These are phyloP conservation scores for Araneus ventricosus DNA, from an alignment of 1,140 invertebrate genomes.

Conservation along the genomic window DNA sequence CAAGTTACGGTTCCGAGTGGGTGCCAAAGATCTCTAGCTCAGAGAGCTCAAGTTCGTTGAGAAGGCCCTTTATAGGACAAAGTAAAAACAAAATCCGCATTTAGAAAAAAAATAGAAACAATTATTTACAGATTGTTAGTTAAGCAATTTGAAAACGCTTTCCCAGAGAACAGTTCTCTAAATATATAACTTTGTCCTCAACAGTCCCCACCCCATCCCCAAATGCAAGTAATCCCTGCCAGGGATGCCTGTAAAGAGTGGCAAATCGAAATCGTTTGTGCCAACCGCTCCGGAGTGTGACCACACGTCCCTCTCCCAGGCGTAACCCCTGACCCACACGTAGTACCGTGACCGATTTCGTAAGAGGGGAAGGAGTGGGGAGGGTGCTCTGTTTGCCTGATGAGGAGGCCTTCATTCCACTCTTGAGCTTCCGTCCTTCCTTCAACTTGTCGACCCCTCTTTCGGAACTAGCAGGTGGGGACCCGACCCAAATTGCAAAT, in stretches of 20 bases:
- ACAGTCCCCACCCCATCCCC: neutral
- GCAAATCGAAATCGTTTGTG: slow-evolving; percentile 3
- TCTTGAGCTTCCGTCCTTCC: slow-evolving; percentile 47
- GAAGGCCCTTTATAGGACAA: no score
- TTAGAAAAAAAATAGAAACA: no score
- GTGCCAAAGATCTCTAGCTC: no score
- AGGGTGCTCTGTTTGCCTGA: neutral
- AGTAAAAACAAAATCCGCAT: no score
- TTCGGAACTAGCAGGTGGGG: slow-evolving; percentile 13
- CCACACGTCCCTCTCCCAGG: neutral
- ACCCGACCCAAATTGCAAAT: neutral
- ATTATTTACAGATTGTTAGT: no score
- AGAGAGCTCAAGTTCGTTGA: no score
- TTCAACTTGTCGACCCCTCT: slow-evolving; percentile 2
- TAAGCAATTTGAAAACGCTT: no score
- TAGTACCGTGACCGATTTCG: slow-evolving; percentile 23
- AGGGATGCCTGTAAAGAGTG: neutral
- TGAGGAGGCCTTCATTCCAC: neutral
- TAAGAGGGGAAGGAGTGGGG: no score
- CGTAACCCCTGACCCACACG: slow-evolving; percentile 8
- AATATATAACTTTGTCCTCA: no score
- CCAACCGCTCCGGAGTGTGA: slow-evolving; percentile 1
- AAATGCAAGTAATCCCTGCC: neutral
- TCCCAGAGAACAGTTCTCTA: no score
- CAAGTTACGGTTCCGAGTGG: no score